Base-by-base conservation (phyloP, 2,888 invertebrate species). In the Blera fallax region DNA sequence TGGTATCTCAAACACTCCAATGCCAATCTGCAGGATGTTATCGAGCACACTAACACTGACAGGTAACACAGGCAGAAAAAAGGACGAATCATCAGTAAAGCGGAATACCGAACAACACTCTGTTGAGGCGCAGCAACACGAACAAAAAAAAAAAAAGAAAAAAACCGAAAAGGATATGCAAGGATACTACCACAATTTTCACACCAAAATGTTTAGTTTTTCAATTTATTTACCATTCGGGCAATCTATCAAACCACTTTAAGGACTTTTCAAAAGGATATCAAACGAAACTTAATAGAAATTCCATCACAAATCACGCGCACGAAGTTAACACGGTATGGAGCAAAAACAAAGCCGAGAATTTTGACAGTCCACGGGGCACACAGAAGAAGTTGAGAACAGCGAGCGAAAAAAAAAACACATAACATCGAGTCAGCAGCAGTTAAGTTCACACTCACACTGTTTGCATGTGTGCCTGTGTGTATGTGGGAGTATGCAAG, bases 271-370 rank as follows among this genome's bases (percentile, higher is more conserved):
- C 69, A 67, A 72, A 40, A 43, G 50, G 48, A 72, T 77, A 77
- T 72, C 54, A 60, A 60, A 34, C 48, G 48, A 67, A 69, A 58
- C 24, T 60, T 45, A 40, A 76, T 76, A 40, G 48, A 76, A 85
- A 72, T 65, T 81, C 27, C 65, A 76, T 50, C 48, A 67, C 76
- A 85, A 85, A 60, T 72, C 65, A 85, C 85, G 85, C 85, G 85
- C 85, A 85, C 85, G 85, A 85, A 76, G 85, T 85, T 85, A 85
- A 85, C 85, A 85, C 85, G 81, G 76, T 81, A 27, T 72, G 37
- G 58, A 70, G 85, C 72, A 85, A 85, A 85, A 85, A 85, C 85
- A 85, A 85, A 85, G 81, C 85, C 85, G 72, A 85, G 67, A 81
- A 85, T 85, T 85, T 85, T 85, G 85, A 85, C 85, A 85, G 81